Evolutionary conservation across 2,797 vertebrate species (phyloP), one percentile per base, ranked within the genome.

Genomic region (Threskiornis aethiopicus): DNA sequence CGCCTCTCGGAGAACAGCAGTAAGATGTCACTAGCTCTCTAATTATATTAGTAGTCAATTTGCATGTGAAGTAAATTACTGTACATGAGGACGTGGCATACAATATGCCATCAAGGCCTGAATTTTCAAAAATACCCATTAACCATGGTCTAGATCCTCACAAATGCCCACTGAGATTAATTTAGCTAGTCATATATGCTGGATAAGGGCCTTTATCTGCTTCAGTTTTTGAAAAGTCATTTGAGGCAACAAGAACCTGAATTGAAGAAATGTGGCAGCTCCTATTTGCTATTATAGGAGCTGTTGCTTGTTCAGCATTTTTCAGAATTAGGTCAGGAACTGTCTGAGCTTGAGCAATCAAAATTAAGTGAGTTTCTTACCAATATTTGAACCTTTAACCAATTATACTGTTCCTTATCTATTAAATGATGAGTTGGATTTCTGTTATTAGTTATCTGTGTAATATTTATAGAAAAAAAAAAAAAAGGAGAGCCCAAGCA

Each of bases 21-120:
- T 84, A 66, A 75, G 69, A 29, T 76, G 46, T 71, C 70, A n/a
- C 12, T 18, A 42, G 31, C 54, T 42, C 62, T 69, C 15, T 61
- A 25, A 66, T 71, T 84, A 13, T 46, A 42, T 66, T 42, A 64
- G 26, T 35, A 62, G 39, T 33, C 51, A 62, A 46, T 89, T 39
- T 82, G 61, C 62, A 46, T 22, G 37, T 44, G 59, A 72, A 77
- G 21, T 33, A 64, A 65, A 64, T 70, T 28, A 59, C 13, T 69
- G 24, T 61, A 9, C 11, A 5, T 57, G 52, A 28, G 28, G 10
- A 57, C 10, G 3, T 58, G 42, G 22, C 35, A 49, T 58, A 10
- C 22, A 29, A 57, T 71, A n/a, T 17, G 25, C 6, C 13, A 49
- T 14, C 0, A 0, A 61, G 52, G 14, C 37, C 47, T 49, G 47